Evolutionary conservation across 2,113 vertebrate genomes (phyloP), one percentile per base, ranked within the genome.

Genomic region (Maccullochella peelii): DNA sequence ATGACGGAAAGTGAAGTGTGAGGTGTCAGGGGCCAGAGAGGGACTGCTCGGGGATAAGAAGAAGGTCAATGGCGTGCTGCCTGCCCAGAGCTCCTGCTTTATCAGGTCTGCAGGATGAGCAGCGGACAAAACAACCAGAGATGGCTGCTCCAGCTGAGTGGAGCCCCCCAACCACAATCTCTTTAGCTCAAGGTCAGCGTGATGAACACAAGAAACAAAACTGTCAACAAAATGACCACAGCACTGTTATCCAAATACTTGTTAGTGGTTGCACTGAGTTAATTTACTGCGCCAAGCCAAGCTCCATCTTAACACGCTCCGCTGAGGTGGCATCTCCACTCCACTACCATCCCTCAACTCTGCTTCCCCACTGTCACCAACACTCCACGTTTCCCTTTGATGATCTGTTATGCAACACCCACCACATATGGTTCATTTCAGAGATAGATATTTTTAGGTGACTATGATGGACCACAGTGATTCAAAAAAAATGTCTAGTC

Each of bases 361-460:
- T 8, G 69, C 52, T 55, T 81, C 73, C 58, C 68, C 23, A 8
- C 52, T 73, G 85, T 82, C 85, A 89, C 79, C 69, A 82, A 77
- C 69, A 76, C 50, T 79, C 76, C 70, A 42, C 36, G 70, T 74
- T 91, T 77, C 50, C 58, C 49, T 88, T 79, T 74, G 58, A 42
- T 57, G 57, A 80, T 82, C 44, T 54, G 90, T 95, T 95, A 95
- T 80, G 92, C 91, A 95, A 95, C 57, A 80, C 65, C 21, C 25
- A 16, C 21, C 67, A 63, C 93, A 95, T 88, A 92, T 93, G 94
- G 91, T 94, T 94, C 84, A 88, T 79, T 94, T 95, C 93, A 95
- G 70, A 86, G 84, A 44, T 52, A 77, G 91, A 88, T 95, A 95
- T 95, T 94, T 95, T 95, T 95, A 95, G 92, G 86, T 21, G 54